Percentiles rank a stretch among this genome's conserved stretches.
These are phyloP conservation scores for Athalia rosae DNA, from an alignment of 2,888 invertebrate genomes.

Conservation along the genomic window DNA sequence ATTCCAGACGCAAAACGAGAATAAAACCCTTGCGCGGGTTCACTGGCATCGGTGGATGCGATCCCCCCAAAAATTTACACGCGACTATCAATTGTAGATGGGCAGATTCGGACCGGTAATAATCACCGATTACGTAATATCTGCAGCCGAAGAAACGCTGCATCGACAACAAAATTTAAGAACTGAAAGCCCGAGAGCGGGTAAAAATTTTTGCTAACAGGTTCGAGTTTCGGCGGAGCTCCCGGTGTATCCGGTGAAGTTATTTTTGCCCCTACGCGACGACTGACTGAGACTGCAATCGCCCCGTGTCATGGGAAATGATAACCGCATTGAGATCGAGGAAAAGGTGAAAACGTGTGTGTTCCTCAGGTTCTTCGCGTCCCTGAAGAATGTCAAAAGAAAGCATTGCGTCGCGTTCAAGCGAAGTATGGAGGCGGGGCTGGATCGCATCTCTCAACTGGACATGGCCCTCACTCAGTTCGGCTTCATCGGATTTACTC, in stretches of 20 bases:
- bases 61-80: no score
- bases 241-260: background rate
- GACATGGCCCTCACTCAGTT: slow-evolving; percentile 92
- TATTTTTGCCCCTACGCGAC: background rate
- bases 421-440: slow-evolving; percentile 72
- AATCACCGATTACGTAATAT: no score
- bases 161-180: no score
- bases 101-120: background rate
- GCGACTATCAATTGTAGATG: background rate
- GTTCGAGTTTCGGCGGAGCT: background rate
- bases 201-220: background rate
- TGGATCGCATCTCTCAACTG: slow-evolving; percentile 83
- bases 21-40: slow-evolving; percentile 5
- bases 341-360: background rate
- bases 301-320: background rate
- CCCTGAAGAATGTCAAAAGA: slow-evolving; percentile 80
- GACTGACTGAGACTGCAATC: background rate
- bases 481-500: slow-evolving; percentile 87
- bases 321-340: background rate
- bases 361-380: slow-evolving; percentile 79
- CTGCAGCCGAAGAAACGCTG: no score
- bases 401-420: slow-evolving; percentile 81
- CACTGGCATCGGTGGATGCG: background rate
- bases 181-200: no score
- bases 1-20: slow-evolving; percentile 33